These are phyloP conservation scores for Bungarus multicinctus DNA, from an alignment of 2,113 vertebrate genomes.

Conservation along the genomic window DNA sequence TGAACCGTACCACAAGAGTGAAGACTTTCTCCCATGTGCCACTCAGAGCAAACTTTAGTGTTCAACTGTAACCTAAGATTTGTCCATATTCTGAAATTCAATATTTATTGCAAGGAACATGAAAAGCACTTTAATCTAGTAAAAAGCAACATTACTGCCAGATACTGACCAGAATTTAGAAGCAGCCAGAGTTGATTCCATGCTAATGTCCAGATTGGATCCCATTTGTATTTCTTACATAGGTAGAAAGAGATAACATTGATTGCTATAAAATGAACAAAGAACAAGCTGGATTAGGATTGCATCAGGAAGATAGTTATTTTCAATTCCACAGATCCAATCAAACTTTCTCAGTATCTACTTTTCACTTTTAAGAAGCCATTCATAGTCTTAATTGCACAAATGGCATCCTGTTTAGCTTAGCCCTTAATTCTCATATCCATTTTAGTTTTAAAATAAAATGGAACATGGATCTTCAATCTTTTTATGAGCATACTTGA, in stretches of 20 bases:
- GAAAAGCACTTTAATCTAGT: constrained; percentile 49
- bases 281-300: too few species aligned
- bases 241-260: not conserved
- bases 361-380: not conserved
- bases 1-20: constrained; percentile 55
- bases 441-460: not conserved
- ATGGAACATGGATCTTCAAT: not conserved
- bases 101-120: constrained; percentile 47
- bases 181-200: not conserved
- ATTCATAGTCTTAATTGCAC: not conserved
- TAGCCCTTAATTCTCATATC: not conserved
- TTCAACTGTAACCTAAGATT: constrained; percentile 1
- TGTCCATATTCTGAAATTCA: constrained; percentile 52
- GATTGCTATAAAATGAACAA: not conserved
- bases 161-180: constrained; percentile 1
- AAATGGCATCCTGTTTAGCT: not conserved
- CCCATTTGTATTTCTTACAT: not conserved
- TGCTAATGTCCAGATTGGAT: too few species aligned
- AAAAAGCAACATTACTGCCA: constrained; percentile 52
- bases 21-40: constrained; percentile 41
- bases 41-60: constrained; percentile 43
- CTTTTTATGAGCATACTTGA: not conserved
- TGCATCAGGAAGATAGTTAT: not conserved
- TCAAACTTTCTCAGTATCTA: not conserved
- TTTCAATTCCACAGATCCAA: not conserved